Base-by-base conservation (phyloP, 2,888 invertebrate species). In the Lasioglossum marginatum region DNA sequence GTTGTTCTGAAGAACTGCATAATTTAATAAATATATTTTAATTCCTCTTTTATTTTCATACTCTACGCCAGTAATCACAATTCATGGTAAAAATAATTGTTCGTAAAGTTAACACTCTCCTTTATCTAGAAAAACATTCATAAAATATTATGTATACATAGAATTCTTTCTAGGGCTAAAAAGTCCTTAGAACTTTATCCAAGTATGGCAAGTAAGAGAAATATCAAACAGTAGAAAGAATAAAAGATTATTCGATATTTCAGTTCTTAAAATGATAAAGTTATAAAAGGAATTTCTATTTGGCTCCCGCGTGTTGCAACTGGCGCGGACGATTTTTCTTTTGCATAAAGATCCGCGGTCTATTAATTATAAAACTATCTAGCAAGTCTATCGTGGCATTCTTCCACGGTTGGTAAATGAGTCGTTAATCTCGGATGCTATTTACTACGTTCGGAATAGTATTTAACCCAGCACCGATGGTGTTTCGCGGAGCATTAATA, bases 401-500 rank as follows among this genome's bases (percentile, higher is more conserved):
- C 63, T 63, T 34, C 16, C 63, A 3, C 63, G 63, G 19, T 6
- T 31, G 63, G 63, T 63, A 63, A 63, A 63, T 19, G 63, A 34
- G 63, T 31, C 31, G 63, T 31, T 63, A 63, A 31, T 63, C 63
- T 34, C 63, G 63, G 8, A 31, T 34, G 63, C 31, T 31, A 1
- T 63, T 63, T 63, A 63, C 19, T 63, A 63, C 2, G 63, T 63
- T 63, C 63, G 63, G 63, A 34, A 63, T 31, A 63, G 63, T 19
- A 63, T 63, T 31, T 63, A 19, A 31, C 8, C 31, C 31, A 3
- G 31, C 63, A 19, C 63, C 63, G 31, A 34, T 63, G 63, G 63
- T 63, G 63, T 63, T 63, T 31, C 19, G 31, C 63, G 31, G 19
- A 2, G 63, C 63, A 57, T 63, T 63, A 63, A 63, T 63, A 63